phyloP scores from a whole-genome alignment of 2,113 vertebrate species.

The Zosterops borbonicus region DNA sequence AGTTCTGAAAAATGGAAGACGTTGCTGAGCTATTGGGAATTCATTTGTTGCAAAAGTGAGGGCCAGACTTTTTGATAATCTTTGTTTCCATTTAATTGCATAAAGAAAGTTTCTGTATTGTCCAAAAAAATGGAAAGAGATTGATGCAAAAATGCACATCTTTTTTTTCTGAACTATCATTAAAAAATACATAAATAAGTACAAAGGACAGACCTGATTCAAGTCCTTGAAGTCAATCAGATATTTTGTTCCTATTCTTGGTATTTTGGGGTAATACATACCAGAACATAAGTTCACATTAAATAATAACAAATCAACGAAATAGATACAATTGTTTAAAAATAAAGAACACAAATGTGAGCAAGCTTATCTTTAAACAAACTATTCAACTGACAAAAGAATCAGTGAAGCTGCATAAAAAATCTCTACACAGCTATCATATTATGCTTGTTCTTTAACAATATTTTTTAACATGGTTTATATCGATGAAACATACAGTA shows the following conservation, averaged over 20 bases:
- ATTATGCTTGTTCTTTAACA: not conserved
- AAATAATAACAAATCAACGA: not conserved
- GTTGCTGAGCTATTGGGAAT: not conserved
- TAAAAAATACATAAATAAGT: not conserved
- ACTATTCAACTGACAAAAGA: not conserved
- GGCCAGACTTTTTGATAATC: not conserved
- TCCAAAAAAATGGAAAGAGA: not conserved
- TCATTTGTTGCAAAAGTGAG: not conserved
- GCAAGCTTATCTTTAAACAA: not conserved
- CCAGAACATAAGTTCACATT: not conserved
- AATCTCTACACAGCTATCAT: not conserved
- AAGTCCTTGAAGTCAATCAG: not conserved
- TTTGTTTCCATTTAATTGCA: not conserved
- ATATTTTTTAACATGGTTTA: not conserved
- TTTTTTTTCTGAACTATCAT: not conserved
- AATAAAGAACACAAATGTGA: not conserved
- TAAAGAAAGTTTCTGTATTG: not conserved
- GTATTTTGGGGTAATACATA: not conserved
- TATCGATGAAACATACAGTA: not conserved
- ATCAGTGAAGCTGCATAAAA: not conserved
- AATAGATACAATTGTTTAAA: not conserved
- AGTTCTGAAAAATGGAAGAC: not conserved
- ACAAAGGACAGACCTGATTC: not conserved
- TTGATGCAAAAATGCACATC: not conserved
- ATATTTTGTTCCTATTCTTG: not conserved